A percentile compares a stretch with the other conserved stretches of the same genome.
Conservation (phyloP, 1,140 invertebrate species). For the Drosophila mojavensis region DNA sequence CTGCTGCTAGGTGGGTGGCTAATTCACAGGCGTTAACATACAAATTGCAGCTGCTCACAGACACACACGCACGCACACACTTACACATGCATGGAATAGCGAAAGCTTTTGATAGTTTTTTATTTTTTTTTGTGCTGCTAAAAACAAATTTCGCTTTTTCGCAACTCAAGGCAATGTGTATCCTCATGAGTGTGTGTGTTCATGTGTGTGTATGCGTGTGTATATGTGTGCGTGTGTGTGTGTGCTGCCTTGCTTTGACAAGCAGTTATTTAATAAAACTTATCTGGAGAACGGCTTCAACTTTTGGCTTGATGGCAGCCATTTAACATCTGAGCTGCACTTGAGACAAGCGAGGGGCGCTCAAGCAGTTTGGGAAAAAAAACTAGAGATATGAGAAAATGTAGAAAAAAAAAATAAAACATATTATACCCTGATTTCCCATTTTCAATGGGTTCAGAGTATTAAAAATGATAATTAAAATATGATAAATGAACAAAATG, state of each 20-base stretch:
- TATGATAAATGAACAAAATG: too few relatives aligned
- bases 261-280: constrained; percentile 79
- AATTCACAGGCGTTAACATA: constrained; percentile 72
- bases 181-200: neutral
- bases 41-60: constrained; percentile 70
- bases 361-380: neutral
- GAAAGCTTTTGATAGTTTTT: constrained; percentile 30
- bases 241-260: constrained; percentile 62
- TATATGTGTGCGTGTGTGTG: constrained; percentile 25
- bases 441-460: too few relatives aligned
- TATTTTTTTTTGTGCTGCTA: constrained; percentile 5
- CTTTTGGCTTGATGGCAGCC: constrained; percentile 38
- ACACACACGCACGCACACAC: constrained; percentile 14
- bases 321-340: constrained; percentile 28
- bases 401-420: too few relatives aligned
- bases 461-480: too few relatives aligned
- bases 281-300: constrained; percentile 49
- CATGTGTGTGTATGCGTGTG: neutral
- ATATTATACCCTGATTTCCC: too few relatives aligned
- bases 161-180: constrained; percentile 49
- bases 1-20: constrained; percentile 31
- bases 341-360: constrained; percentile 10
- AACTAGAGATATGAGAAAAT: neutral
- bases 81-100: constrained; percentile 23
- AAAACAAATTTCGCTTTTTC: constrained; percentile 69